Evolutionary conservation across 2,888 invertebrate genomes (phyloP).

Genomic region (Microctonus hyperodae): DNA sequence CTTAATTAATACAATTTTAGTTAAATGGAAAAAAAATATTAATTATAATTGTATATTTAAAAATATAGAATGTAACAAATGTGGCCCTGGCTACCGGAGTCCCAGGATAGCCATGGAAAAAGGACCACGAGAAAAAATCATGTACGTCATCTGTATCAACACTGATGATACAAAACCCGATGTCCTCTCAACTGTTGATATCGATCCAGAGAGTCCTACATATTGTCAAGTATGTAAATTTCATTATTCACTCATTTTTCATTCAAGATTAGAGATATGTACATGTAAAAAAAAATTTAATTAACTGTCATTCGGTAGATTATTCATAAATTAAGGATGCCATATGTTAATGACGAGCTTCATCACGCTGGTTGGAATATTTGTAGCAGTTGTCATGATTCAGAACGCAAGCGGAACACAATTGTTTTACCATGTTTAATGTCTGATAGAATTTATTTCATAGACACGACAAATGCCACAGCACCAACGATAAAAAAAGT

Average conservation of each 20-base stretch:
- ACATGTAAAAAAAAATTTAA: conserved; percentile 1
- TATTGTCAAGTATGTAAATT: conserved; percentile 76
- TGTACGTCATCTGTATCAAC: conserved; percentile 91
- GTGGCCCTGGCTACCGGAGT: conserved; percentile 80
- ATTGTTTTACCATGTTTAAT: conserved; percentile 84
- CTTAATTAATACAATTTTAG: not conserved
- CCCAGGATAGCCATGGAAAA: conserved; percentile 82
- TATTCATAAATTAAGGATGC: conserved; percentile 83
- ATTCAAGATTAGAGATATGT: not conserved
- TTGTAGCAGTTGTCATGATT: conserved; percentile 87
- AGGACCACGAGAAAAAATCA: conserved; percentile 83
- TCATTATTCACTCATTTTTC: too few species aligned
- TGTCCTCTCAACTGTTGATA: conserved; percentile 89
- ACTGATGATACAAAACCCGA: conserved; percentile 80
- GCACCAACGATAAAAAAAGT: conserved; percentile 80
- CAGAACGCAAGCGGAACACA: conserved; percentile 71
- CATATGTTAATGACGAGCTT: conserved; percentile 82
- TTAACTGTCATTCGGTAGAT: conserved; percentile 68
- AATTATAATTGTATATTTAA: not conserved
- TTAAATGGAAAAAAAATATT: not conserved
- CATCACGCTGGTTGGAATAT: conserved; percentile 98
- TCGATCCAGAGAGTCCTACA: conserved; percentile 84
- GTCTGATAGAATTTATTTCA: conserved; percentile 82
- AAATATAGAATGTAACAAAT: conserved; percentile 42
- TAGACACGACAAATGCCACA: conserved; percentile 79